Base-by-base conservation (phyloP, 2,888 invertebrate species). In the Galeruca laticollis region DNA sequence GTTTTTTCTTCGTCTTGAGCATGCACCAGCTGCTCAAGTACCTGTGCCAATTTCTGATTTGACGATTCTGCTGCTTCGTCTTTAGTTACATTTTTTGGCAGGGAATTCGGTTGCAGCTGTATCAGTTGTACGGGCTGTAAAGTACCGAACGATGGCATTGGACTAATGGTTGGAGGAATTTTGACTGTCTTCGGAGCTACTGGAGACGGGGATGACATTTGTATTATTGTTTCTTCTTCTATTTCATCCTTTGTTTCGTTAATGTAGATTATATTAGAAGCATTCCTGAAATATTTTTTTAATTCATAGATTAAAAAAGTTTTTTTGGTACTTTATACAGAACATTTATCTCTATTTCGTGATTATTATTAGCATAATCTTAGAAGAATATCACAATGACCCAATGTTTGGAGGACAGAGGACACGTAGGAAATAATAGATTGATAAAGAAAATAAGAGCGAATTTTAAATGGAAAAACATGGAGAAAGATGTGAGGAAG, bases 1-100 rank as follows among this genome's bases (percentile, higher is more conserved):
- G 21, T 64, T 60, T 61, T 76, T 6, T 82, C 80, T 8, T 81
- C 79, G 52, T 77, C 80, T 60, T 81, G 80, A 2, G 78, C 57
- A 8, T 74, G 69, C 9, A 77, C 73, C 18, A 82, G 43, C 57
- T 80, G 76, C 33, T 78, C 78, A 57, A 81, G 54, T 11, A 77
- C 73, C n/a, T 68, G 68, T 10, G 71, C 67, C 20, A 71, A 26
- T n/a, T 68, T 71, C n/a, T 49, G 56, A 31, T 15, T 63, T 2
- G 60, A 4, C 1, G 52, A 20, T 8, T 63, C 69, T 0, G 66
- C 66, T 2, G 43, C 63, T 8, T 67, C 68, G 11, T 35, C 63
- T 6, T 73, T 74, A 13, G 63, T 56, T 1, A 65, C 9, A 11
- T 37, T 62, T 2, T 71, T 37, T 4, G 70, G 47, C 10, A 61